phyloP scores from a whole-genome alignment of 2,888 invertebrate species.

The Nebria salina region DNA sequence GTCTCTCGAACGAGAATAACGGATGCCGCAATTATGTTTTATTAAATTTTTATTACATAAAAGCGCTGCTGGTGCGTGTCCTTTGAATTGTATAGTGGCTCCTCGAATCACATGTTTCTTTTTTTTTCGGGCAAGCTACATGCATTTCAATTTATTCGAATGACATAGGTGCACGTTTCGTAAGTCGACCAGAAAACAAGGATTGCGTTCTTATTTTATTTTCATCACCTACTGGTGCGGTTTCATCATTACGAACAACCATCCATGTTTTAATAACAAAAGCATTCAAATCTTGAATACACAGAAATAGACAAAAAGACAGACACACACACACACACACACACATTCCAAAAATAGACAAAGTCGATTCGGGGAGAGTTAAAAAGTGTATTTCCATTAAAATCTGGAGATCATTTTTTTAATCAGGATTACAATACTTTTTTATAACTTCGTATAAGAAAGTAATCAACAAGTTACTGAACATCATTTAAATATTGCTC shows the following conservation, averaged over 20 bases:
- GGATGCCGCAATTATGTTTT: constrained; percentile 44
- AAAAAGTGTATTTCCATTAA: too few species aligned
- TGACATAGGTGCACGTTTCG: constrained; percentile 31
- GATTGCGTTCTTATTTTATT: background rate
- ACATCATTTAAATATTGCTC: background rate
- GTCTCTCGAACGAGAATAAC: constrained; percentile 28
- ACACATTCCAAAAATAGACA: too few species aligned
- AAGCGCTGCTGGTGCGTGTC: constrained; percentile 23
- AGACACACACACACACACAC: too few species aligned
- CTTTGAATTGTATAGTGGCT: background rate
- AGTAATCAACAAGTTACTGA: background rate
- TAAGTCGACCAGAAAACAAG: constrained; percentile 11
- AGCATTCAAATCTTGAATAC: background rate
- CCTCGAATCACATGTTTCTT: background rate
- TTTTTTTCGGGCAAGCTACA: constrained; percentile 14
- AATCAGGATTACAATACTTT: too few species aligned
- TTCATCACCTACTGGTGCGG: background rate
- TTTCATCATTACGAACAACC: background rate
- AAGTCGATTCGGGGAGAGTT: too few species aligned
- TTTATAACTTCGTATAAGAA: background rate
- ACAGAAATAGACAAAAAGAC: too few species aligned
- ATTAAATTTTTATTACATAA: constrained; percentile 46
- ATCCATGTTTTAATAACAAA: background rate
- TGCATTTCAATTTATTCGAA: constrained; percentile 31
- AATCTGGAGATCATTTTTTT: too few species aligned